Evolutionary conservation across 2,113 vertebrate species (phyloP).

Genomic region (Pollachius pollachius): DNA sequence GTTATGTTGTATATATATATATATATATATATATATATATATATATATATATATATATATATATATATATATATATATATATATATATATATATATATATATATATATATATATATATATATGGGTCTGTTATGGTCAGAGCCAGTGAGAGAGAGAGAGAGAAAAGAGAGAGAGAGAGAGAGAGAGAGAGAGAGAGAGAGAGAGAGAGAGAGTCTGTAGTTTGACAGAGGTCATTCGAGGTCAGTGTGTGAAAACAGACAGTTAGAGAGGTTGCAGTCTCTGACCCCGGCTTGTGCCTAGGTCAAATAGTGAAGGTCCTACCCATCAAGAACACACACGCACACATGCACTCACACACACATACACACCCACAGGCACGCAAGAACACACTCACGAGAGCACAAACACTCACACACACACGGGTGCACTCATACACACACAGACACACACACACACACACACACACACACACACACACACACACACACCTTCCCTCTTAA

Average conservation of each 20-base stretch:
- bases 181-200: not conserved
- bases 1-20: too few relatives aligned
- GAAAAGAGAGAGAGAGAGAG: conserved; percentile 17
- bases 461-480: conserved; percentile 9
- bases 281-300: conserved; percentile 65
- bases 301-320: conserved; percentile 42
- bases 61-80: too few relatives aligned
- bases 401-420: conserved; percentile 6
- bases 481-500: conserved; percentile 24
- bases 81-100: too few relatives aligned
- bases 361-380: not conserved
- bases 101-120: too few relatives aligned
- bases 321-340: conserved; percentile 19
- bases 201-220: not conserved
- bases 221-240: conserved; percentile 31
- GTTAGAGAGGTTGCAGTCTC: conserved; percentile 49
- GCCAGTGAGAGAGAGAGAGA: not conserved
- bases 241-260: conserved; percentile 52
- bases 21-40: too few relatives aligned
- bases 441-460: conserved; percentile 1
- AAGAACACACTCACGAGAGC: not conserved
- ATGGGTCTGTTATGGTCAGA: not conserved
- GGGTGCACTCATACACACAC: conserved; percentile 3
- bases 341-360: conserved; percentile 1
- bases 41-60: too few relatives aligned